Percentiles rank a stretch among this genome's conserved stretches.
These are phyloP conservation scores for Ricordea florida DNA, from an alignment of 92 coral and sea anemone species.

Conservation along the genomic window DNA sequence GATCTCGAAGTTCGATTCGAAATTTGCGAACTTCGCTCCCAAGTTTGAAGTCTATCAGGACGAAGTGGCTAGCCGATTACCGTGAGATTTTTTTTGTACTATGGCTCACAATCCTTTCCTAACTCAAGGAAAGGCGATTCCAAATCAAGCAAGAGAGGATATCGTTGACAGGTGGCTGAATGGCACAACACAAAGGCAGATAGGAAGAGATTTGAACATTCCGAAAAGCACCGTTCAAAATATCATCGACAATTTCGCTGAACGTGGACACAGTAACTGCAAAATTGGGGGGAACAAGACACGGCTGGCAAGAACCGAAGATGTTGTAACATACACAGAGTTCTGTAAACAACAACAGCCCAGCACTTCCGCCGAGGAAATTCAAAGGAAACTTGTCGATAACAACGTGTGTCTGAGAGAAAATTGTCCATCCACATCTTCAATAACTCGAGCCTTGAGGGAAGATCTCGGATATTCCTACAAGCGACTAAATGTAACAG, in stretches of 20 bases:
- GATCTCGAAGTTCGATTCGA: no score
- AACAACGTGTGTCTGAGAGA: constrained; percentile 36
- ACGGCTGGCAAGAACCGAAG: constrained; percentile 52
- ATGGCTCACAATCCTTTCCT: constrained; percentile 13
- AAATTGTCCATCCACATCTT: constrained; percentile 34
- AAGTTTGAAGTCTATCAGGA: no score
- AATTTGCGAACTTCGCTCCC: no score
- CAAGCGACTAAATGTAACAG: constrained; percentile 23
- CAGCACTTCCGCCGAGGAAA: constrained; percentile 54
- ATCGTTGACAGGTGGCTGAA: constrained; percentile 27
- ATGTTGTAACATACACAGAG: constrained; percentile 45
- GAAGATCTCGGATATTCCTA: constrained; percentile 50
- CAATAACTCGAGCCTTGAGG: constrained; percentile 26
- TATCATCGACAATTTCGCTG: constrained; percentile 34
- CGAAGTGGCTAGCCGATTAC: no score
- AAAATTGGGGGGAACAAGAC: constrained; percentile 31
- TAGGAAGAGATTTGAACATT: constrained; percentile 35
- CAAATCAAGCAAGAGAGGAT: constrained; percentile 4
- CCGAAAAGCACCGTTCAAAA: constrained; percentile 39
- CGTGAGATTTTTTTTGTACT: no score
- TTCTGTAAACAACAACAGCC: constrained; percentile 64
- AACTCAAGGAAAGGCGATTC: constrained; percentile 30
- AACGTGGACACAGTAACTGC: constrained; percentile 26
- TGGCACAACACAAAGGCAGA: constrained; percentile 28
- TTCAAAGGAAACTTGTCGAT: constrained; percentile 27